These are phyloP conservation scores for Pipa parva DNA, from an alignment of 2,113 vertebrate species.

Conservation along the genomic window DNA sequence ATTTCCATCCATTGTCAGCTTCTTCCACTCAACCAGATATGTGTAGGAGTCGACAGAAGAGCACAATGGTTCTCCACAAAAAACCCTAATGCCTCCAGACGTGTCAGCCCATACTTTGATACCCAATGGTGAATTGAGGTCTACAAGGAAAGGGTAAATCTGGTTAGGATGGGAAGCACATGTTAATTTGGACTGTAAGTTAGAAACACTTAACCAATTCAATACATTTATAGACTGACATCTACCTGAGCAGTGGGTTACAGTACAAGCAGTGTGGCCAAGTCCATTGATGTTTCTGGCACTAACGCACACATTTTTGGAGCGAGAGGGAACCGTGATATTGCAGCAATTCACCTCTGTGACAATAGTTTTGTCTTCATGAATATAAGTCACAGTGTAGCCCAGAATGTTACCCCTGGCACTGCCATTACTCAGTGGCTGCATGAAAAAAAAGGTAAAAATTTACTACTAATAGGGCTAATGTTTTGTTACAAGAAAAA, in stretches of 20 bases:
- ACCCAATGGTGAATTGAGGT: background rate
- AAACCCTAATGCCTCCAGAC: background rate
- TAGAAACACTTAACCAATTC: no score
- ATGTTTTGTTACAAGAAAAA: background rate
- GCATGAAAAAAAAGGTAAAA: no score
- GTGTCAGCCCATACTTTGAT: background rate
- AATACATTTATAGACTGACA: background rate
- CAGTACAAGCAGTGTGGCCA: background rate
- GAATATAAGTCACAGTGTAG: background rate
- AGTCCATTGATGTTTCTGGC: constrained; percentile 3
- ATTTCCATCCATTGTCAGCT: background rate
- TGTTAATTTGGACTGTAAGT: background rate
- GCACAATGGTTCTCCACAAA: background rate
- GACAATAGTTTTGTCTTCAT: background rate
- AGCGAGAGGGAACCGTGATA: background rate
- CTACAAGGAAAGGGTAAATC: background rate
- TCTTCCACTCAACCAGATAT: constrained; percentile 16
- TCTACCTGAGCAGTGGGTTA: constrained; percentile 14
- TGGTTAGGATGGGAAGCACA: background rate
- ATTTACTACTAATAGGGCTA: no score
- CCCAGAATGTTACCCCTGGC: background rate
- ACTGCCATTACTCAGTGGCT: background rate
- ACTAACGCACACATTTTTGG: constrained; percentile 8
- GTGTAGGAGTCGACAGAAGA: no score
- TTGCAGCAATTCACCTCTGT: background rate